Evolutionary conservation across 2,888 invertebrate species (phyloP).

Genomic region (Dryocosmus kuriphilus): DNA sequence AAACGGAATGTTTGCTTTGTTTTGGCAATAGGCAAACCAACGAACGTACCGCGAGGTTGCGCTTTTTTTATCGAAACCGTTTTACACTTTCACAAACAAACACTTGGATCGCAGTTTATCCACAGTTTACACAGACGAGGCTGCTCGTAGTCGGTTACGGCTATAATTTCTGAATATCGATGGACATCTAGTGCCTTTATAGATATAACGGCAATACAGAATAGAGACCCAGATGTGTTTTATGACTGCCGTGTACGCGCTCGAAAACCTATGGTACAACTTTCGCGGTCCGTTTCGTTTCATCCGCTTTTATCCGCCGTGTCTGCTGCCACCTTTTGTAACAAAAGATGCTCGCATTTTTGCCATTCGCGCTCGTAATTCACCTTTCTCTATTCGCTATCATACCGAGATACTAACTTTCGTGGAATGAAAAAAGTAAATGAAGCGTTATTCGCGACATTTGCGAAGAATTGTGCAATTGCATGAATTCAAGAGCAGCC

Average conservation of each 20-base stretch:
- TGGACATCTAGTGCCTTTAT: constrained; percentile 29
- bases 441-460: constrained; percentile 17
- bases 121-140: constrained; percentile 34
- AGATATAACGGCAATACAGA: constrained; percentile 19
- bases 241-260: constrained; percentile 14
- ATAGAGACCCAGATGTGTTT: not conserved
- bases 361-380: constrained; percentile 26
- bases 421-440: constrained; percentile 24
- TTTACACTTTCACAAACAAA: constrained; percentile 19
- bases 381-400: constrained; percentile 20
- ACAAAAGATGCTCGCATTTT: constrained; percentile 36
- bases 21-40: not conserved
- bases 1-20: not conserved
- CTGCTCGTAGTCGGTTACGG: constrained; percentile 22
- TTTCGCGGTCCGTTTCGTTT: constrained; percentile 32
- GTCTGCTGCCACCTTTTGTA: constrained; percentile 37
- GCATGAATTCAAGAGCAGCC: not conserved
- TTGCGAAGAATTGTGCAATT: not conserved
- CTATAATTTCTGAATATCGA: constrained; percentile 41
- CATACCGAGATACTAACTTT: constrained; percentile 19
- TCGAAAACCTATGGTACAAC: constrained; percentile 34
- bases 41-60: constrained; percentile 16
- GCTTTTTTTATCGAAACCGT: constrained; percentile 11
- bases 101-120: constrained; percentile 24
- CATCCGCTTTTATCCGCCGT: constrained; percentile 17